Conservation (phyloP, 1,140 invertebrate genomes). For the Leptinotarsa undecemlineata region DNA sequence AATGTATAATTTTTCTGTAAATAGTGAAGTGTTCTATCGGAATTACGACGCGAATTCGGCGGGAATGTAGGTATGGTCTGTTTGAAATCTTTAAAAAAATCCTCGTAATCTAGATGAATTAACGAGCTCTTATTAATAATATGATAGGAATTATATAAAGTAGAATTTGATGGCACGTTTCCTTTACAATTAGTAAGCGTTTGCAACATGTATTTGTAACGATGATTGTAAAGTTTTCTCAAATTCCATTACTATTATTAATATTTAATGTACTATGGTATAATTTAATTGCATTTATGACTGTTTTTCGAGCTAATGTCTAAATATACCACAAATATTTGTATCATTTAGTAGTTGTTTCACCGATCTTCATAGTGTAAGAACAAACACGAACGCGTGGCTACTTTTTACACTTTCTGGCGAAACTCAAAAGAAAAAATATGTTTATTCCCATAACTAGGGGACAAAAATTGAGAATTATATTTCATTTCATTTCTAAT, state of each 20-base stretch:
- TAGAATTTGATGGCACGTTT: conserved; percentile 50
- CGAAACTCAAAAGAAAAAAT: not conserved
- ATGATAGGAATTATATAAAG: conserved; percentile 33
- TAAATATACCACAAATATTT: conserved; percentile 32
- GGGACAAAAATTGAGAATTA: no score
- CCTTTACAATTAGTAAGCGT: conserved; percentile 27
- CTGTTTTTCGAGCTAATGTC: conserved; percentile 41
- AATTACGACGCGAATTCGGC: conserved; percentile 39
- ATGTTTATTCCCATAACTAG: no score
- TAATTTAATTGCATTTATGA: conserved; percentile 43
- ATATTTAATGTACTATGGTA: conserved; percentile 33
- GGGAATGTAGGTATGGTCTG: conserved; percentile 15
- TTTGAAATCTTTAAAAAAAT: conserved; percentile 32
- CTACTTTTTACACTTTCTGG: conserved; percentile 10
- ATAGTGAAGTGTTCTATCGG: conserved; percentile 43
- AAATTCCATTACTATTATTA: conserved; percentile 45
- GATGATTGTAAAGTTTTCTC: conserved; percentile 50
- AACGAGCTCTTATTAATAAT: conserved; percentile 37
- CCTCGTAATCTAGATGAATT: conserved; percentile 41
- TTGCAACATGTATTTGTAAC: conserved; percentile 15
- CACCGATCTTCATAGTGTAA: conserved; percentile 32
- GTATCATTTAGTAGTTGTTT: conserved; percentile 23
- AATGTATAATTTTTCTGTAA: conserved; percentile 41
- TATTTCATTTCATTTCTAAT: no score
- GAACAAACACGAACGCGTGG: conserved; percentile 28